Base-by-base conservation (phyloP, 2,888 invertebrate species). In the Cheilosia variabilis region DNA sequence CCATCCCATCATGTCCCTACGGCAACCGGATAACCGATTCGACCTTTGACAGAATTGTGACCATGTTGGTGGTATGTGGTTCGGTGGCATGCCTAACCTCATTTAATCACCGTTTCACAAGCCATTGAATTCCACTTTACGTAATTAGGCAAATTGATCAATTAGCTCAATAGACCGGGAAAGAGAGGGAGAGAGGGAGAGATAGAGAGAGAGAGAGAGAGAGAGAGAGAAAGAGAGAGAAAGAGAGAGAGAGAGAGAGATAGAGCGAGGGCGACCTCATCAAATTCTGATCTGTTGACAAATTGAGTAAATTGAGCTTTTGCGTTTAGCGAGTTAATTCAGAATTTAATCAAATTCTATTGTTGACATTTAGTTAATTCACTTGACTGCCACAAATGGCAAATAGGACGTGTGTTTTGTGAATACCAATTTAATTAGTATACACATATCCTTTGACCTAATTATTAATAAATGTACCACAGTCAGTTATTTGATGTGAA, bases 291-390 rank as follows among this genome's bases (percentile, higher is more conserved):
- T 63, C 6, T 47, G n/a, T 13, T 53, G 45, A 55, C 63, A 63
- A 47, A 63, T 63, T 45, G 55, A 13, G 45, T 43, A 10, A 27
- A 37, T 58, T 47, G 7, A 22, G 47, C n/a, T 24, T 37, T 41
- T 58, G 43, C 5, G 19, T 65, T 45, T 45, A 15, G 2, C 7
- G 31, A 57, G 13, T 37, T 57, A 63, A 57, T 65, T 19, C 13
- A 6, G 5, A 13, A 37, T 63, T 22, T 13, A 76, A 58, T 76
- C 41, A 47, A 76, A 62, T 31, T 45, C 43, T 52, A 31, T 53
- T 73, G 53, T 53, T 73, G 53, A 53, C 53, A 53, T 72, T 72
- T 62, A 41, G 53, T 47, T 52, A 52, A 71, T 60, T 55, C 34
- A 31, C 41, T 22, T 15, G 62, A 45, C n/a, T 72, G 50, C 1